phyloP scores from a whole-genome alignment of 2,113 vertebrate species.

The Aleadryas rufinucha region DNA sequence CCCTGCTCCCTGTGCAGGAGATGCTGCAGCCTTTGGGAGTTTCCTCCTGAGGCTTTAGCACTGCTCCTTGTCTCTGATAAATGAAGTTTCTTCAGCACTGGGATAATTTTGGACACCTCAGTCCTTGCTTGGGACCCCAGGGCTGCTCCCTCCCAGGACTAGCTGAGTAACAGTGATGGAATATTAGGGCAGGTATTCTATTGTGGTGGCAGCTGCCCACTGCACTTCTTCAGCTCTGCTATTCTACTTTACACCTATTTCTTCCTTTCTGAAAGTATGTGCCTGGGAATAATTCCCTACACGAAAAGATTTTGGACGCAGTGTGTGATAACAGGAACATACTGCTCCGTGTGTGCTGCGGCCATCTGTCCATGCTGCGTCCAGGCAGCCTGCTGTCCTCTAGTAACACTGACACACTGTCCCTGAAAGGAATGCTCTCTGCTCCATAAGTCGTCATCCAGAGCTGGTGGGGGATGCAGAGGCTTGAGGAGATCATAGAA shows the following conservation, averaged over 20 bases:
- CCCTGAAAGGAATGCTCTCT: neutral
- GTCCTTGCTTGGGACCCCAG: neutral
- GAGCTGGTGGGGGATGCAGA: neutral
- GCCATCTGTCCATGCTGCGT: neutral
- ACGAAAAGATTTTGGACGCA: neutral
- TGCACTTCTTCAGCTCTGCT: neutral
- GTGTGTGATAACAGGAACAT: neutral
- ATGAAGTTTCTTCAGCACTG: neutral
- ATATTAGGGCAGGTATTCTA: neutral
- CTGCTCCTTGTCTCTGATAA: neutral
- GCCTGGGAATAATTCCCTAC: neutral
- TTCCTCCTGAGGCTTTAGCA: neutral
- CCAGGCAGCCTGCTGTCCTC: neutral
- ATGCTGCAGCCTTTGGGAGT: neutral
- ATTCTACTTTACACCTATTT: neutral
- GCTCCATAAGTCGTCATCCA: neutral
- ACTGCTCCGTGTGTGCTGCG: neutral
- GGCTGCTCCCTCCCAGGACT: neutral
- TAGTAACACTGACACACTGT: neutral
- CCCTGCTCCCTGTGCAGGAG: neutral
- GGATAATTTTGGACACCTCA: neutral
- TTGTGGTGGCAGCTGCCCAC: neutral
- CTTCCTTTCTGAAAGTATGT: neutral
- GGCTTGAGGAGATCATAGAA: neutral
- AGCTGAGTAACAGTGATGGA: neutral